Percentiles rank a stretch among this genome's conserved stretches.
Evolutionary conservation across 2,797 vertebrate genomes (phyloP).

Genomic region (Acanthurus tractus): DNA sequence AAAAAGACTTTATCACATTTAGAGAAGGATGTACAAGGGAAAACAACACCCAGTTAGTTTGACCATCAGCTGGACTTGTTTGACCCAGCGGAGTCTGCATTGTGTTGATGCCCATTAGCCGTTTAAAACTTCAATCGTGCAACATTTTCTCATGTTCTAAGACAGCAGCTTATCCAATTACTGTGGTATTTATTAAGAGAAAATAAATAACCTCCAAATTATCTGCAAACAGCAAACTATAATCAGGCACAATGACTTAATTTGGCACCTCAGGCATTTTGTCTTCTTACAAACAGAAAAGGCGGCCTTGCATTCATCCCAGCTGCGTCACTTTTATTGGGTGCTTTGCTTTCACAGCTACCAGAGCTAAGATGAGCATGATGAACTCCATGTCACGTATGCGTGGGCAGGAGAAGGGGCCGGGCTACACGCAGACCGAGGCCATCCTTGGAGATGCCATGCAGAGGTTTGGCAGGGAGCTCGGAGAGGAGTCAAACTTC

Average conservation of each 20-base stretch:
- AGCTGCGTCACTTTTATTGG: background rate
- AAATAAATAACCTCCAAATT: background rate
- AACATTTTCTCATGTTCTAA: background rate
- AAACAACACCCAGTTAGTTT: background rate
- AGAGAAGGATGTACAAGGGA: background rate
- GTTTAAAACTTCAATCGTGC: background rate
- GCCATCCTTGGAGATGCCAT: constrained; percentile 93
- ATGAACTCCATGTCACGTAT: constrained; percentile 99
- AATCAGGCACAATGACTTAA: background rate
- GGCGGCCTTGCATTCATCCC: background rate
- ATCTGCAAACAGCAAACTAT: constrained; percentile 5
- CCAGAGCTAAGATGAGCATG: constrained; percentile 99
- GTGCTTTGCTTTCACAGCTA: constrained; percentile 83
- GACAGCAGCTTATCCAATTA: background rate
- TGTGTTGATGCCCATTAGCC: background rate
- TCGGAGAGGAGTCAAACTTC: constrained; percentile 96
- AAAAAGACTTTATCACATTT: background rate
- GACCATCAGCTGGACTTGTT: background rate
- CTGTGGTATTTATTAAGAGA: background rate
- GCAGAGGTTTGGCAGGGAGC: constrained; percentile 95
- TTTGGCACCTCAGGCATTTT: background rate
- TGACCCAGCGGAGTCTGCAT: too few species aligned
- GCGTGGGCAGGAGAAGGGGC: constrained; percentile 96
- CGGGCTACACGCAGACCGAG: constrained; percentile 96
- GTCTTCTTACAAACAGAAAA: too few species aligned